Conservation (phyloP, 1,140 invertebrate species). For the Diabrotica virgifera region DNA sequence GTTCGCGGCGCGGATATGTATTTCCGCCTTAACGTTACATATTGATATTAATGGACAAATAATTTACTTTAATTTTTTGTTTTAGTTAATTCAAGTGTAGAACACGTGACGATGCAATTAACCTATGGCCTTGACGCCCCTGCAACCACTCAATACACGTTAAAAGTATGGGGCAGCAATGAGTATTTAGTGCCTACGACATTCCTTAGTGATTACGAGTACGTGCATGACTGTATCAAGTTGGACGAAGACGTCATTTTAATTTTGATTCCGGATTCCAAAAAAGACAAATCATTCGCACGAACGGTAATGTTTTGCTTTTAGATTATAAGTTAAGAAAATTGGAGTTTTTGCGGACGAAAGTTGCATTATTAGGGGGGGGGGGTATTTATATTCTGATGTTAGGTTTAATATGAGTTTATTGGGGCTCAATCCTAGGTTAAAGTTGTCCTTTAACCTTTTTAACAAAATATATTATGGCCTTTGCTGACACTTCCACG, state of each 20-base stretch:
- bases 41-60: not conserved
- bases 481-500: no score
- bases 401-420: no score
- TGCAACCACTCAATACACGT: constrained; percentile 43
- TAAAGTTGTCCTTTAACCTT: no score
- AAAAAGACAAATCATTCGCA: constrained; percentile 63
- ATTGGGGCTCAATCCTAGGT: no score
- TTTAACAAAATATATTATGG: no score
- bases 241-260: constrained; percentile 86
- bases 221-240: constrained; percentile 91
- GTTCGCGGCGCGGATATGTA: no score
- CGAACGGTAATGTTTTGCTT: constrained; percentile 57
- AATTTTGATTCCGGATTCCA: constrained; percentile 64
- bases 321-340: constrained; percentile 31
- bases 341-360: not conserved
- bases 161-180: constrained; percentile 76
- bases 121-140: constrained; percentile 72
- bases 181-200: constrained; percentile 74
- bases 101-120: constrained; percentile 85
- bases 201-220: constrained; percentile 82
- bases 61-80: constrained; percentile 35
- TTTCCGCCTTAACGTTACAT: no score
- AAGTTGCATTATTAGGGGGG: no score
- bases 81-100: constrained; percentile 79
- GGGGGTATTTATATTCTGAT: not conserved